These are phyloP conservation scores for Zaprionus obscuricornis DNA, from an alignment of 2,888 invertebrate genomes.

Conservation along the genomic window DNA sequence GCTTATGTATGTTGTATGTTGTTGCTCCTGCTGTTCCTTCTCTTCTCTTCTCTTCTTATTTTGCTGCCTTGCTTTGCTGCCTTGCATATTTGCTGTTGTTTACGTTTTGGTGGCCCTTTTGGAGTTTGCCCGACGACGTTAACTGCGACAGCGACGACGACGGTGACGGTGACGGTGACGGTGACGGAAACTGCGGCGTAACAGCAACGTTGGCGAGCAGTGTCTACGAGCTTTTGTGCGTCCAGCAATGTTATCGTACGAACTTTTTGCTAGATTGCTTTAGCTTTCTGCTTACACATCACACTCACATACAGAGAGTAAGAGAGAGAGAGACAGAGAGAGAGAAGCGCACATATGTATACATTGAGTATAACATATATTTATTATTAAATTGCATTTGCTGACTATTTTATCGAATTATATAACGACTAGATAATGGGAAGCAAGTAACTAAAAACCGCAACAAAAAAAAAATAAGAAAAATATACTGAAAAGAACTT, in stretches of 20 bases:
- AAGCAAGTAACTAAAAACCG: conserved; percentile 7
- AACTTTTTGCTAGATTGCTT: conserved; percentile 41
- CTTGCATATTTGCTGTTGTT: conserved; percentile 50
- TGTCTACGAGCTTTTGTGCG: conserved; percentile 33
- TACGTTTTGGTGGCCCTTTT: conserved; percentile 64
- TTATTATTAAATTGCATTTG: conserved; percentile 31
- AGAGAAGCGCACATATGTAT: not conserved
- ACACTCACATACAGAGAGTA: not conserved
- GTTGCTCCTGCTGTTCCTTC: conserved; percentile 20
- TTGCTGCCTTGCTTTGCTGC: conserved; percentile 28
- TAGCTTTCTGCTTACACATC: conserved; percentile 16
- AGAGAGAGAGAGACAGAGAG: too few relatives aligned
- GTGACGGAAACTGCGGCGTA: not conserved
- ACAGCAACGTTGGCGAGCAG: conserved; percentile 18
- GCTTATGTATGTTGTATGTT: conserved; percentile 17
- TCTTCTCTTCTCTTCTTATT: conserved; percentile 17
- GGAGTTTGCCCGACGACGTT: conserved; percentile 48
- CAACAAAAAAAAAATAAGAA: not conserved
- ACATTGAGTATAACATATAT: not conserved
- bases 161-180: conserved; percentile 11
- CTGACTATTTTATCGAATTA: conserved; percentile 30
- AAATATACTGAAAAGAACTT: conserved; percentile 9
- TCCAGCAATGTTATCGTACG: conserved; percentile 46
- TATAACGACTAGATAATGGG: conserved; percentile 30
- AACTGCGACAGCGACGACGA: conserved; percentile 13